Conservation (phyloP, 2,113 vertebrate genomes). For the Elaphurus davidianus region DNA sequence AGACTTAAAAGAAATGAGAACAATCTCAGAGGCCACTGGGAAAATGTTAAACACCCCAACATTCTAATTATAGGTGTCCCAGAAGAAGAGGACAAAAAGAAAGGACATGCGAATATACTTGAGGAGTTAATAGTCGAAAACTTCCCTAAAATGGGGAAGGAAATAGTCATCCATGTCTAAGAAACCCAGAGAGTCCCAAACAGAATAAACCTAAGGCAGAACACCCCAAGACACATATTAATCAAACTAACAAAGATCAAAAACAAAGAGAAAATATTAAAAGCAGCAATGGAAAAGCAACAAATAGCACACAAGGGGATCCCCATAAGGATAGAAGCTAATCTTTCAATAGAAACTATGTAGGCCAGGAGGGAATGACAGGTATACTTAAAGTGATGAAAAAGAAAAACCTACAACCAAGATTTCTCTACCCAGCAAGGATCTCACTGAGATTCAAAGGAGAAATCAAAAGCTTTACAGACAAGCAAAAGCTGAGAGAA, state of each 20-base stretch:
- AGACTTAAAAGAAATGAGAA: background rate
- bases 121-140: background rate
- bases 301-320: background rate
- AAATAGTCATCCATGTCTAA: background rate
- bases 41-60: fast-evolving
- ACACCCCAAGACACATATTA: background rate
- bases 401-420: background rate
- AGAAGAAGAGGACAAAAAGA: background rate
- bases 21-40: background rate
- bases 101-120: background rate
- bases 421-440: background rate
- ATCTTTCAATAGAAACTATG: background rate
- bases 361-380: background rate
- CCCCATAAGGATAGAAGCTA: background rate
- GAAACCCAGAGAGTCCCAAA: background rate
- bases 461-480: background rate
- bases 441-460: background rate
- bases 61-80: background rate
- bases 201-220: background rate
- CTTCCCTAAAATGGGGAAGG: background rate
- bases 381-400: background rate
- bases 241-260: background rate
- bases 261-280: background rate
- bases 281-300: background rate
- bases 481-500: background rate